Conservation (phyloP, 1,140 invertebrate species). For the Melanaphis sacchari region DNA sequence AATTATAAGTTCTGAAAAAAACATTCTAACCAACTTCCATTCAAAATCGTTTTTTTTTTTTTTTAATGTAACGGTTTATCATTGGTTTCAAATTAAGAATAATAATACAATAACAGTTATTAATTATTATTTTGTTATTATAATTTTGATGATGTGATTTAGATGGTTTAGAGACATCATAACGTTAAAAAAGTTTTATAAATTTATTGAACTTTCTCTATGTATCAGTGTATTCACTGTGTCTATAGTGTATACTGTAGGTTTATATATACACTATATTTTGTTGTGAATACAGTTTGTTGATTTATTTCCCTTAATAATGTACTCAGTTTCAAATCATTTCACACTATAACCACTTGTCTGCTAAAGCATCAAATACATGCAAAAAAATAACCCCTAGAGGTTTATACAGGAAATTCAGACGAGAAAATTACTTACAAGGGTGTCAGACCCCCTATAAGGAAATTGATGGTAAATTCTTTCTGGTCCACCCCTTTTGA, state of each 20-base stretch:
- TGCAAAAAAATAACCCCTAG: conserved; percentile 28
- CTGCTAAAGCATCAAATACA: background rate
- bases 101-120: background rate
- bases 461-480: conserved; percentile 51
- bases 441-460: conserved; percentile 38
- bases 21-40: background rate
- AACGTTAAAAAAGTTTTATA: background rate
- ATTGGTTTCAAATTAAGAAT: background rate
- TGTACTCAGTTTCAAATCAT: conserved; percentile 18
- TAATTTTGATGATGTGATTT: background rate
- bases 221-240: background rate
- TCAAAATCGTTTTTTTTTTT: background rate
- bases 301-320: conserved; percentile 1
- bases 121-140: background rate
- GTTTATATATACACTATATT: background rate
- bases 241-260: background rate
- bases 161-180: background rate
- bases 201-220: background rate
- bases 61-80: background rate
- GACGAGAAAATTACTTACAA: conserved; percentile 49
- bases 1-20: background rate
- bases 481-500: conserved; percentile 48
- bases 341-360: conserved; percentile 42
- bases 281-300: background rate
- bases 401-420: conserved; percentile 22